Conservation (phyloP, 2,797 vertebrate species). For the Meriones psammophilus region DNA sequence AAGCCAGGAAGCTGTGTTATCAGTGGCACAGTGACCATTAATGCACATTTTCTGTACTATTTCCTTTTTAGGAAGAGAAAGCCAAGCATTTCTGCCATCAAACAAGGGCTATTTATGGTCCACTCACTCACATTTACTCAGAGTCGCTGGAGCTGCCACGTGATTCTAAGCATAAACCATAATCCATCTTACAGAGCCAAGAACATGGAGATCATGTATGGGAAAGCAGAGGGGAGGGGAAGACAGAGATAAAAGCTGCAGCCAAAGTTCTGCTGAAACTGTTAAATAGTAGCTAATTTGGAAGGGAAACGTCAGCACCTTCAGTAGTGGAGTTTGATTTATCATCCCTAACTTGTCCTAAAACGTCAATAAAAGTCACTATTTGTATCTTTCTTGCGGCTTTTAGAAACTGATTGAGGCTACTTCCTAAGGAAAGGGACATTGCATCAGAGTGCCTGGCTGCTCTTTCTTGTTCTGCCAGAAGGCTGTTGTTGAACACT, state of each 20-base stretch:
- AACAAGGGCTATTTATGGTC: constrained; percentile 70
- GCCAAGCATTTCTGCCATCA: constrained; percentile 70
- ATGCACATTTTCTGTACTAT: constrained; percentile 63
- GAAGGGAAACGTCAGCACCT: constrained; percentile 29
- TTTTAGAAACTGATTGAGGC: constrained; percentile 54
- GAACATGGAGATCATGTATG: not conserved
- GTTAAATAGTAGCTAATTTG: constrained; percentile 50
- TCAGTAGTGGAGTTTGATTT: constrained; percentile 48
- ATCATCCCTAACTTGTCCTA: constrained; percentile 39
- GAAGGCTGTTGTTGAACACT: constrained; percentile 28
- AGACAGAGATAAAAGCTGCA: not conserved
- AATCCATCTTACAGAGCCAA: constrained; percentile 44
- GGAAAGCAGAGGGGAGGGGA: constrained; percentile 3
- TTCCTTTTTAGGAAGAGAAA: constrained; percentile 75
- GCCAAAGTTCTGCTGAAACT: constrained; percentile 44
- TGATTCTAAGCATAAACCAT: constrained; percentile 70
- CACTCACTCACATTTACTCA: constrained; percentile 38
- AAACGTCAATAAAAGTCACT: constrained; percentile 53
- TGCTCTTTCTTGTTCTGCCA: constrained; percentile 59
- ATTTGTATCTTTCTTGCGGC: constrained; percentile 42
- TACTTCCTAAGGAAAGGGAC: constrained; percentile 26
- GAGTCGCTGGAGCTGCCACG: not conserved
- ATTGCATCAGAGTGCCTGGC: constrained; percentile 26
- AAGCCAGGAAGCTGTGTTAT: constrained; percentile 64
- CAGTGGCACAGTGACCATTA: not conserved